Base-by-base conservation (phyloP, 2,113 vertebrate species). In the Hylia prasina region DNA sequence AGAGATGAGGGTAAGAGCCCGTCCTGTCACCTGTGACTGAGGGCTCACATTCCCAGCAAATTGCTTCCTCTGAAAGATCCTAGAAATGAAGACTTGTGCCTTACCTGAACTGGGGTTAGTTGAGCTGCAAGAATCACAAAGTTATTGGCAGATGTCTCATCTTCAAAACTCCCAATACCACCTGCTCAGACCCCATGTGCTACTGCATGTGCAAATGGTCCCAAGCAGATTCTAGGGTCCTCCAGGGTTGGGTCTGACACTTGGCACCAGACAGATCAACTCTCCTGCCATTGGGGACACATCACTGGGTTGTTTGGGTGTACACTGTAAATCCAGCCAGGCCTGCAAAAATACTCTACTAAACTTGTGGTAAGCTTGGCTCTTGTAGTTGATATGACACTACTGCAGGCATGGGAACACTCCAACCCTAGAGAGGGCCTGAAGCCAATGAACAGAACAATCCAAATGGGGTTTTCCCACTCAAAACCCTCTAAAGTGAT, bases 271-370 rank as follows among this genome's bases (percentile, higher is more conserved):
- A 37, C 17, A 75, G 30, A 60, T 33, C 11, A 79, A 51, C 20
- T 44, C 77, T 63, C 54, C 56, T 2, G 0, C 28, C 15, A 2
- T 0, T n/a, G 17, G 37, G 37, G 17, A 51, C 25, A 21, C 31
- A 37, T 12, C 79, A 48, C 42, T 47, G 28, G 9, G 4, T 7
- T 4, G 5, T 18, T 42, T 66, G 71, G 7, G 22, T 45, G 4
- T 20, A 72, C 0, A 0, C 9, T 37, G 27, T 39, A 82, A 61
- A 80, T 18, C 40, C 64, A 90, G 14, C 12, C 69, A 78, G 18
- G 57, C 16, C 54, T 54, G 31, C 66, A 63, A 53, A 94, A 82
- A 37, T 48, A 9, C 22, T 75, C 30, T 45, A 54, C 33, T 50
- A 44, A 78, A 35, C 21, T 40, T 83, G 17, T 39, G 39, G 37